Percentiles rank a stretch among this genome's conserved stretches.
Conservation (phyloP, 1,140 invertebrate species). For the Drosophila grimshawi region DNA sequence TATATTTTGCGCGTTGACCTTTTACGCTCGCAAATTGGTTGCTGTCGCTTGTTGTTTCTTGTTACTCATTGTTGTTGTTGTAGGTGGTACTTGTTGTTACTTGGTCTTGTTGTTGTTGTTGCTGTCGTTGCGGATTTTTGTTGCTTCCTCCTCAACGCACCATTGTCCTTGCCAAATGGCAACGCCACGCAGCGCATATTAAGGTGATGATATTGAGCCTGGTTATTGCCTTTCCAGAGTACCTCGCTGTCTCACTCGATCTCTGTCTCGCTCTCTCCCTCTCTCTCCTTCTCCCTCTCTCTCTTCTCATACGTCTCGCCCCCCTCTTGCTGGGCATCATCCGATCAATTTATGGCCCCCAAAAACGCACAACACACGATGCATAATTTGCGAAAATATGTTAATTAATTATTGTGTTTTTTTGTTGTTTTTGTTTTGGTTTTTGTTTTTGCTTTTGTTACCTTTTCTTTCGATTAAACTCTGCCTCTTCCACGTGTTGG, state of each 20-base stretch:
- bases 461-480: slow-evolving; percentile 17
- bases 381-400: slow-evolving; percentile 70
- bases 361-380: slow-evolving; percentile 29
- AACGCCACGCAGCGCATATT: slow-evolving; percentile 45
- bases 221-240: slow-evolving; percentile 1
- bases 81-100: slow-evolving; percentile 6
- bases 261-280: background rate
- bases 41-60: slow-evolving; percentile 18
- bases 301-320: background rate
- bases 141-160: slow-evolving; percentile 30
- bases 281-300: background rate
- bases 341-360: slow-evolving; percentile 52
- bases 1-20: slow-evolving; percentile 70
- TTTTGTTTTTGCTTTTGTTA: background rate
- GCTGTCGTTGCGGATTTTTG: slow-evolving; percentile 25
- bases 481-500: slow-evolving; percentile 1
- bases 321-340: slow-evolving; percentile 16
- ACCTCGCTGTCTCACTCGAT: background rate
- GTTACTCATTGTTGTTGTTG: slow-evolving; percentile 16
- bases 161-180: slow-evolving; percentile 76
- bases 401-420: slow-evolving; percentile 46
- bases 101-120: background rate
- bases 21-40: slow-evolving; percentile 53
- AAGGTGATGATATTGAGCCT: slow-evolving; percentile 8
- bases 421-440: slow-evolving; percentile 12